These are phyloP conservation scores for Drosophila orena DNA, from an alignment of 1,140 invertebrate genomes.

Conservation along the genomic window DNA sequence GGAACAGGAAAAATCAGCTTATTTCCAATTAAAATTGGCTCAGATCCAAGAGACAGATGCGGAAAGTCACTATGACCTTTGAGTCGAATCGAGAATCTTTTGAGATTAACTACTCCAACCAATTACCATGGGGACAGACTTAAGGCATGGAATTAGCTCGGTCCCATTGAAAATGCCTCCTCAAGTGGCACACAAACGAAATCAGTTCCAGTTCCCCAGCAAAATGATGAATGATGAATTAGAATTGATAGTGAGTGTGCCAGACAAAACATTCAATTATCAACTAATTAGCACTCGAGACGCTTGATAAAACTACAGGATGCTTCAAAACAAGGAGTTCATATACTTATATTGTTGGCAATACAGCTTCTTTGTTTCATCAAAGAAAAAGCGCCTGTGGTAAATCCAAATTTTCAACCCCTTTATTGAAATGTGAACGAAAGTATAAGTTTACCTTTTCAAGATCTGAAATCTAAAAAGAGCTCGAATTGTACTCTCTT, in stretches of 20 bases:
- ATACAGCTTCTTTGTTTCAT: background rate
- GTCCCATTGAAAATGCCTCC: slow-evolving; percentile 23
- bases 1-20: slow-evolving; percentile 9
- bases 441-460: background rate
- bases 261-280: slow-evolving; percentile 24
- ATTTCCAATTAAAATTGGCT: slow-evolving; percentile 24
- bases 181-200: slow-evolving; percentile 13
- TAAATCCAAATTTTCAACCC: slow-evolving; percentile 12
- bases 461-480: background rate
- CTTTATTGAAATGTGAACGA: background rate
- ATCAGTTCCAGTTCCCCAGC: slow-evolving; percentile 10
- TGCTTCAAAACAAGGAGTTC: background rate
- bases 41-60: background rate
- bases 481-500: background rate
- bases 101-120: slow-evolving; percentile 29
- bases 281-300: slow-evolving; percentile 1
- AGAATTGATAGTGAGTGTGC: background rate
- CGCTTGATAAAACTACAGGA: background rate
- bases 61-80: slow-evolving; percentile 3
- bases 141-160: slow-evolving; percentile 21
- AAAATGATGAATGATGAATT: slow-evolving; percentile 5
- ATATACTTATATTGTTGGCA: background rate
- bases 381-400: background rate
- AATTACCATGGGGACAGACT: slow-evolving; percentile 37
- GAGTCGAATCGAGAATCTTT: slow-evolving; percentile 10